Evolutionary conservation across 1,140 invertebrate genomes (phyloP), one percentile per base, ranked within the genome.

Genomic region (Aphaenogaster ashmeadi): DNA sequence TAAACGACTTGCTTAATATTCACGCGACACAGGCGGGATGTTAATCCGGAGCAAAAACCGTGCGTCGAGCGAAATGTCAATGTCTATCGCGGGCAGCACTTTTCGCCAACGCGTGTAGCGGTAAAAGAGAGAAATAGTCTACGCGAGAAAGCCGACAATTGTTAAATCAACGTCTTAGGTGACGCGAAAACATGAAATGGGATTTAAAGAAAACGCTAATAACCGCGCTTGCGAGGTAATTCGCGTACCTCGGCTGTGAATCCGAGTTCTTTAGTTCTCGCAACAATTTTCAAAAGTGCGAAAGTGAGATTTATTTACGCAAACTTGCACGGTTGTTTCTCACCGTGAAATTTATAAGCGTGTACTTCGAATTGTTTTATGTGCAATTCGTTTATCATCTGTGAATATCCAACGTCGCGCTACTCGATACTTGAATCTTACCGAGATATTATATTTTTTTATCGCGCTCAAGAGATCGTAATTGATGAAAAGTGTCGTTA

Each of bases 1-100:
- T 77, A 66, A 90, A 66, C 62, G 87, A 72, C 81, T 90, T 36
- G 86, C 72, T 88, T 84, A 84, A 90, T 86, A 71, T 77, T 58
- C 90, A 88, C 75, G 33, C 77, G 50, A 78, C 50, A 90, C 64
- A 50, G 41, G 9, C 69, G 69, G 58, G 33, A 21, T 15, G 50
- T 60, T 72, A 36, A 15, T 71, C 15, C 77, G n/a, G 33, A 74
- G 64, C 71, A 77, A 69, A 75, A 87, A 81, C 33, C 18, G 60
- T 33, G 13, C 47, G 15, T 38, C n/a, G 50, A 38, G 47, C 50
- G 60, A 47, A 60, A 84, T n/a, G 54, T 84, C 69, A 75, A 84
- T 74, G 69, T 62, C 80, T 50, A 84, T 75, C 80, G 50, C 13
- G 9, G 18, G 2, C 47, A 69, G 27, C 36, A 41, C 36, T 71